These are phyloP conservation scores for Popillia japonica DNA, from an alignment of 1,140 invertebrate genomes.

Conservation along the genomic window DNA sequence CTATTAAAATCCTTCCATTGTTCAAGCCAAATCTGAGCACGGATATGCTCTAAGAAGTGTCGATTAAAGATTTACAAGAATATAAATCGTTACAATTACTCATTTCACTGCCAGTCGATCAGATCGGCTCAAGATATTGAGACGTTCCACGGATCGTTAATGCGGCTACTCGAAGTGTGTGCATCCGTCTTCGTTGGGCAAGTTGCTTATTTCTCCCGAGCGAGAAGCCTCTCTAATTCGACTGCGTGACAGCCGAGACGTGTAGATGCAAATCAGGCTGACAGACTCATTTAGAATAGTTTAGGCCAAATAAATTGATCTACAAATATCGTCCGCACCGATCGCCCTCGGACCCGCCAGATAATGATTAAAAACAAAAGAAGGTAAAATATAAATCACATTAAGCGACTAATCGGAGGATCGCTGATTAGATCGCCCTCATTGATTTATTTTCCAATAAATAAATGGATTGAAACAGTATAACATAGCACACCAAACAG, in stretches of 20 bases:
- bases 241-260: conserved; percentile 30
- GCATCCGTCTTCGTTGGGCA: background rate
- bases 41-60: background rate
- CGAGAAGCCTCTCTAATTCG: background rate
- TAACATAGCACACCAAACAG: background rate
- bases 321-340: conserved; percentile 5
- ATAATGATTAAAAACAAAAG: conserved; percentile 31
- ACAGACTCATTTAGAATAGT: conserved; percentile 37
- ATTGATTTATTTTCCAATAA: conserved; percentile 31
- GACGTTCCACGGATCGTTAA: conserved; percentile 13
- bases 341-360: background rate
- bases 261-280: conserved; percentile 37
- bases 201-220: background rate
- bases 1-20: too few relatives aligned
- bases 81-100: conserved; percentile 15
- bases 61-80: conserved; percentile 18
- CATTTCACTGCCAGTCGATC: conserved; percentile 28
- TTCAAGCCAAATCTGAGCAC: too few relatives aligned
- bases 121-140: conserved; percentile 8
- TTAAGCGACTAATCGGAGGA: conserved; percentile 22
- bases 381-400: conserved; percentile 31
- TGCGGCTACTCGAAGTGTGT: background rate
- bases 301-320: conserved; percentile 34
- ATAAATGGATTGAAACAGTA: conserved; percentile 10
- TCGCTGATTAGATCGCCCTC: conserved; percentile 3